Conservation (phyloP, 2,797 vertebrate species). For the Agapornis canus region DNA sequence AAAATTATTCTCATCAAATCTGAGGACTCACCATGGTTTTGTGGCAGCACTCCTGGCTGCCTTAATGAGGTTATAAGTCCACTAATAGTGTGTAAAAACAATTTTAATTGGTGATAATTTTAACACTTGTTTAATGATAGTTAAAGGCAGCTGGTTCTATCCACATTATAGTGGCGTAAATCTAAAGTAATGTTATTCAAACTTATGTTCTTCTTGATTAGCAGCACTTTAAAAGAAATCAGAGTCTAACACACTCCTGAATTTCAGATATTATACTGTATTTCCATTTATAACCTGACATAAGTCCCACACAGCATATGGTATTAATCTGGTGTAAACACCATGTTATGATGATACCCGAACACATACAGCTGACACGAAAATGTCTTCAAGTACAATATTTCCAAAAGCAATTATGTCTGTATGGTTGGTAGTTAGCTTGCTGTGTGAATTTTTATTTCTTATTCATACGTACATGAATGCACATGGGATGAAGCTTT, state of each 20-base stretch:
- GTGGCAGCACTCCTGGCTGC: neutral
- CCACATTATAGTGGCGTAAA: neutral
- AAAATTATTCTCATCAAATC: neutral
- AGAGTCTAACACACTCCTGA: slow-evolving; percentile 7
- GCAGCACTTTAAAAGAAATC: slow-evolving; percentile 17
- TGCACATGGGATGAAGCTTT: neutral
- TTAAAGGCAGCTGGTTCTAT: neutral
- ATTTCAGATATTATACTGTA: slow-evolving; percentile 58
- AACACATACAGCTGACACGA: slow-evolving; percentile 61
- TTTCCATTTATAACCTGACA: slow-evolving; percentile 70
- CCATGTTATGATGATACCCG: slow-evolving; percentile 63
- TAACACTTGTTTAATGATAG: slow-evolving; percentile 7
- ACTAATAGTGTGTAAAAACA: neutral
- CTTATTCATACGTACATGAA: neutral
- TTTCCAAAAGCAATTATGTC: slow-evolving; percentile 59
- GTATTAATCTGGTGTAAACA: slow-evolving; percentile 72
- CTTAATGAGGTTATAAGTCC: neutral
- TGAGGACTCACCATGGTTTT: neutral
- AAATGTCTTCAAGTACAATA: slow-evolving; percentile 65
- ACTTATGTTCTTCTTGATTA: slow-evolving; percentile 36
- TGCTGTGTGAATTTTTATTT: slow-evolving; percentile 5
- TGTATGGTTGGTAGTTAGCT: neutral
- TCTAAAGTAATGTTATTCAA: slow-evolving; percentile 15
- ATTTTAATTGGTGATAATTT: slow-evolving; percentile 13
- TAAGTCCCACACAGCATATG: slow-evolving; percentile 73